Percentiles rank a stretch among this genome's conserved stretches.
These are phyloP conservation scores for Mesoclemmys tuberculata DNA, from an alignment of 2,113 vertebrate genomes.

Conservation along the genomic window DNA sequence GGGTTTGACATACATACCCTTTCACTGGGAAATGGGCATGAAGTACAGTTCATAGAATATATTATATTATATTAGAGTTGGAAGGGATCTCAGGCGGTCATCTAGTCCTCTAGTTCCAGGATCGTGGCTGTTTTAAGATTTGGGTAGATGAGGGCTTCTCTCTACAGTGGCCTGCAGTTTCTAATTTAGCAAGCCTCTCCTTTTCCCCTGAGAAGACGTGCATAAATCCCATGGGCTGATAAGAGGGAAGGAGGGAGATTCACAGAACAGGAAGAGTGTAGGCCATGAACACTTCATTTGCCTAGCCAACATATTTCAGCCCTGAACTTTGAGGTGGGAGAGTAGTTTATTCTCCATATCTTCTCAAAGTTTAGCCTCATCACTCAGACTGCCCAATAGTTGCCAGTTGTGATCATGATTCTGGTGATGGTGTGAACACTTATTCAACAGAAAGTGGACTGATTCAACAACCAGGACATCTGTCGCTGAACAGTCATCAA, in stretches of 20 bases:
- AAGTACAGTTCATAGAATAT: background rate
- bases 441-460: background rate
- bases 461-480: background rate
- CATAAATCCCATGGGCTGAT: background rate
- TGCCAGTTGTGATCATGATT: background rate
- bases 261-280: background rate
- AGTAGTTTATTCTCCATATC: background rate
- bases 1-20: rapidly evolving
- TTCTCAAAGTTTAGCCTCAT: background rate
- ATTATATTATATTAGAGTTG: too few species aligned
- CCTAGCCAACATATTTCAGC: background rate
- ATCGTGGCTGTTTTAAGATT: background rate
- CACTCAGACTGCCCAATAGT: background rate
- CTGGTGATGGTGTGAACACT: background rate
- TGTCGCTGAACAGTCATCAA: background rate
- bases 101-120: too few species aligned
- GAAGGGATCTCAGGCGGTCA: too few species aligned
- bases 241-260: background rate
- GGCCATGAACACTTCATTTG: background rate
- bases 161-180: background rate
- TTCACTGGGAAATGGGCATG: background rate
- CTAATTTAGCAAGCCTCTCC: background rate
- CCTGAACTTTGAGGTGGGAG: background rate
- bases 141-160: background rate
- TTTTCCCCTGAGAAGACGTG: background rate